Evolutionary conservation across 2,888 invertebrate species (phyloP).

Genomic region (Lycocerus yunnanus): DNA sequence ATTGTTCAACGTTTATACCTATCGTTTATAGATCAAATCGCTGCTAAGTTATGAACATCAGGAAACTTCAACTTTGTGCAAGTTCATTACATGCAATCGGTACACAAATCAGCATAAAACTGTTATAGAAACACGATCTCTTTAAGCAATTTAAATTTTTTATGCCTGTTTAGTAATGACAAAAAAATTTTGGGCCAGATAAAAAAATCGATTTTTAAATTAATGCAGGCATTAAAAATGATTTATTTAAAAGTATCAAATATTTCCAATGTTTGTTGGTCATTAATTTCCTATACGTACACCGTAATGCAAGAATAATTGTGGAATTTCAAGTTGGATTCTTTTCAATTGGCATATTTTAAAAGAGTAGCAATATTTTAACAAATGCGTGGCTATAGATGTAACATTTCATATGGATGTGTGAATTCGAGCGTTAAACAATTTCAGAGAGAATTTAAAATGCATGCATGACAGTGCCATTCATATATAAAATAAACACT

Average conservation of each 20-base stretch:
- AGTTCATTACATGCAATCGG: slow-evolving; percentile 8
- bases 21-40: slow-evolving; percentile 11
- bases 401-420: background rate
- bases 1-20: slow-evolving; percentile 3
- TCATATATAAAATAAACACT: background rate
- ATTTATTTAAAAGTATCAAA: background rate
- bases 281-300: background rate
- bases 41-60: slow-evolving; percentile 5
- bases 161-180: background rate
- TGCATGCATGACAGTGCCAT: background rate
- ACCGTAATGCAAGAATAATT: background rate
- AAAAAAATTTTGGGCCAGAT: background rate
- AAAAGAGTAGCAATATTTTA: background rate
- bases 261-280: background rate
- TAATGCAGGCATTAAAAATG: background rate
- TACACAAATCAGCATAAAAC: slow-evolving; percentile 7
- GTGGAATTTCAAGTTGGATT: background rate
- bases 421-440: background rate
- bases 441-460: background rate
- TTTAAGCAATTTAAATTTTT: slow-evolving; percentile 6
- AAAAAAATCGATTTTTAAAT: background rate
- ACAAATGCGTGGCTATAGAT: background rate
- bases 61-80: slow-evolving; percentile 8
- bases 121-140: background rate
- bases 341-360: background rate